These are phyloP conservation scores for Parasteatoda lunata DNA, from an alignment of 2,888 invertebrate species.

Conservation along the genomic window DNA sequence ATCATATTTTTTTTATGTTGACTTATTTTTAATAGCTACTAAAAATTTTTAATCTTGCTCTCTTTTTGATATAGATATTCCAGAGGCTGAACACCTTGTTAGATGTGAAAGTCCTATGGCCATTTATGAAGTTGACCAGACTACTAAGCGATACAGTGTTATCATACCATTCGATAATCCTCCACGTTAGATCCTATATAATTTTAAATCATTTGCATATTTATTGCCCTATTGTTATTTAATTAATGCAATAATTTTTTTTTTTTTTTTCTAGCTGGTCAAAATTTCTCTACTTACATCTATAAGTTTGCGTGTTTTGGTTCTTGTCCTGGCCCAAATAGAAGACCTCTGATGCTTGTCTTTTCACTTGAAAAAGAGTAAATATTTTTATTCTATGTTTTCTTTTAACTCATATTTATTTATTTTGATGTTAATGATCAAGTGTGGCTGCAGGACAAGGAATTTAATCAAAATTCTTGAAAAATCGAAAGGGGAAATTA, in stretches of 20 bases:
- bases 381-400: neutral
- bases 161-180: slow-evolving; percentile 62
- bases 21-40: neutral
- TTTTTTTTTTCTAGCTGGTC: slow-evolving; percentile 74
- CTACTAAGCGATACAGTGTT: slow-evolving; percentile 41
- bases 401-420: too few relatives aligned
- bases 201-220: neutral
- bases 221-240: neutral
- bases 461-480: too few relatives aligned
- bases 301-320: slow-evolving; percentile 86
- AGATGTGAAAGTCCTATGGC: slow-evolving; percentile 48
- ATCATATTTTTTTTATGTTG: neutral
- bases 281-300: slow-evolving; percentile 79
- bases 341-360: slow-evolving; percentile 82
- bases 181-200: slow-evolving; percentile 28
- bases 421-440: too few relatives aligned
- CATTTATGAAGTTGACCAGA: slow-evolving; percentile 18
- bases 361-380: slow-evolving; percentile 80
- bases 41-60: neutral
- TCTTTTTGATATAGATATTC: slow-evolving; percentile 6
- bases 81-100: slow-evolving; percentile 49
- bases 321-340: slow-evolving; percentile 85
- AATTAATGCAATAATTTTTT: neutral
- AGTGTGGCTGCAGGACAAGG: too few relatives aligned
- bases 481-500: too few relatives aligned